These are phyloP conservation scores for Lasioglossum figueresi DNA, from an alignment of 2,888 invertebrate genomes.

Conservation along the genomic window DNA sequence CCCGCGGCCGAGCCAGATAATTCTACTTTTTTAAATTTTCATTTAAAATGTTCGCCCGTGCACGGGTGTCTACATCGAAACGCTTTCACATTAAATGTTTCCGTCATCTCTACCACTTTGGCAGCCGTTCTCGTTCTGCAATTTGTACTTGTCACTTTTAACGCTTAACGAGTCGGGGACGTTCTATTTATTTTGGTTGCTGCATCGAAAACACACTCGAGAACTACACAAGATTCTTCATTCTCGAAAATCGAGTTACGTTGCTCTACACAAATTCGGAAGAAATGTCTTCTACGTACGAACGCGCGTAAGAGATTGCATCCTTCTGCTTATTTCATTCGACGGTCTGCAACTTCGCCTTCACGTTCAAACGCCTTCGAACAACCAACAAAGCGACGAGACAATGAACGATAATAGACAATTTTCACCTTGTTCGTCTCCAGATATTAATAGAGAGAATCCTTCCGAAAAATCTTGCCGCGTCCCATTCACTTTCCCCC, in stretches of 20 bases:
- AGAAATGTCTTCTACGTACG: too few relatives aligned
- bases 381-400: too few relatives aligned
- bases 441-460: not conserved
- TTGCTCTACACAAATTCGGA: not conserved
- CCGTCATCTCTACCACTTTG: slow-evolving; percentile 3
- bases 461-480: not conserved
- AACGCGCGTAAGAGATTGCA: not conserved
- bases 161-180: not conserved
- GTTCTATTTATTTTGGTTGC: not conserved
- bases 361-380: too few relatives aligned
- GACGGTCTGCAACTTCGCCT: too few relatives aligned
- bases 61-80: not conserved
- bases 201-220: not conserved
- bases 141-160: not conserved
- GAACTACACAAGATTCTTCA: not conserved
- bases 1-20: not conserved
- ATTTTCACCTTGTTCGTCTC: not conserved
- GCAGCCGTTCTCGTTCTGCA: not conserved
- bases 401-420: not conserved
- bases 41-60: not conserved
- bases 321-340: too few relatives aligned
- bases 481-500: not conserved
- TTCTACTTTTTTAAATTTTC: slow-evolving; percentile 12
- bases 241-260: not conserved
- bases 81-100: slow-evolving; percentile 9